Evolutionary conservation across 2,113 vertebrate species (phyloP).

Genomic region (Apteryx mantelli): DNA sequence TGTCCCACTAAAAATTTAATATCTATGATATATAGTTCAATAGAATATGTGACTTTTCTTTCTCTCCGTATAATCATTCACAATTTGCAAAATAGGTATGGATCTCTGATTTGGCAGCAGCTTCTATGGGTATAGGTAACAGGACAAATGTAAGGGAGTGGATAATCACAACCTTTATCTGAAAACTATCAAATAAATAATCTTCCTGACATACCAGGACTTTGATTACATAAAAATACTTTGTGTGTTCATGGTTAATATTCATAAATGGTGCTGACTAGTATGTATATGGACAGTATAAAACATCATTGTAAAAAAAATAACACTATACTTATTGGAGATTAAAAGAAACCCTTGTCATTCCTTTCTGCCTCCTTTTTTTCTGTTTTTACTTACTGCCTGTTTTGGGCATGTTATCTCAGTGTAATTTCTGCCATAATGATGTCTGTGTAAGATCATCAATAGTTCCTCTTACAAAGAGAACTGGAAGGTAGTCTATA

Average conservation of each 20-base stretch:
- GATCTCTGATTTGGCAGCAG: neutral
- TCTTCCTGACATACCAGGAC: slow-evolving; percentile 1
- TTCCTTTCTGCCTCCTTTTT: neutral
- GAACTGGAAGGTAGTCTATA: slow-evolving; percentile 7
- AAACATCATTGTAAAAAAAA: neutral
- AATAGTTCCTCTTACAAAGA: slow-evolving; percentile 16
- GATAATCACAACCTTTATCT: neutral
- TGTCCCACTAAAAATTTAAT: neutral
- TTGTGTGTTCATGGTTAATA: neutral
- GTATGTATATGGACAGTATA: neutral
- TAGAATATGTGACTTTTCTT: neutral
- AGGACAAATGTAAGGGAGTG: neutral
- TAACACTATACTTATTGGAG: neutral
- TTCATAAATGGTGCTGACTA: neutral
- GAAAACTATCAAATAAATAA: neutral
- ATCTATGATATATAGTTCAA: neutral
- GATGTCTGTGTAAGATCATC: neutral
- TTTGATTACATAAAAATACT: slow-evolving; percentile 35
- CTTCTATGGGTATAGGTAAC: neutral
- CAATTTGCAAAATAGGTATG: neutral
- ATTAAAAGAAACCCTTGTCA: neutral
- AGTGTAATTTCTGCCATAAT: neutral
- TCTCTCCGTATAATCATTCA: neutral
- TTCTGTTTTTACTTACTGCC: neutral
- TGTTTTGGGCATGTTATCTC: neutral